Conservation (phyloP, 1,140 invertebrate species). For the Adoxophyes honmai region DNA sequence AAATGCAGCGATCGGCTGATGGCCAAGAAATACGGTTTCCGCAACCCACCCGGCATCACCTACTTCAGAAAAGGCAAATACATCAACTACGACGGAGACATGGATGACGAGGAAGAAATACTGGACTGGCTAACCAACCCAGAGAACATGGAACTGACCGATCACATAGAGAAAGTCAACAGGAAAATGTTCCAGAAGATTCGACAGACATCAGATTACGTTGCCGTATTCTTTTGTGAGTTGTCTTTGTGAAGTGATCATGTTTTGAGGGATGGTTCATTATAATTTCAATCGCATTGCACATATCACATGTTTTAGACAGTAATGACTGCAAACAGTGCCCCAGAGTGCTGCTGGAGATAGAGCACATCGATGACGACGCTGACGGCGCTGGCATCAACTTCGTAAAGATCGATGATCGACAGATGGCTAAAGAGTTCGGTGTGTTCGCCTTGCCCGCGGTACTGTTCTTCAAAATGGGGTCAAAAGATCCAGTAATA, state of each 20-base stretch:
- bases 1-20: conserved; percentile 93
- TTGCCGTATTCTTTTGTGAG: conserved; percentile 97
- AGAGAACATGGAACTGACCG: conserved; percentile 95
- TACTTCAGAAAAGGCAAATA: conserved; percentile 94
- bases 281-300: conserved; percentile 56
- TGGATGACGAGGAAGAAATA: conserved; percentile 95
- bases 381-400: conserved; percentile 95
- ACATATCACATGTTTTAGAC: conserved; percentile 83
- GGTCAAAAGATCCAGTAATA: conserved; percentile 93
- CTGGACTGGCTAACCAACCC: conserved; percentile 96
- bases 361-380: conserved; percentile 96
- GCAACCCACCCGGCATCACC: conserved; percentile 92
- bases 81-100: conserved; percentile 95
- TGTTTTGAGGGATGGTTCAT: conserved; percentile 14
- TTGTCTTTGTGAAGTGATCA: conserved; percentile 40
- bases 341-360: conserved; percentile 89
- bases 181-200: conserved; percentile 96
- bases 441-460: conserved; percentile 93
- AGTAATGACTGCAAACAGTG: conserved; percentile 97
- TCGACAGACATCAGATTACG: conserved; percentile 91
- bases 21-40: conserved; percentile 95
- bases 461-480: conserved; percentile 92
- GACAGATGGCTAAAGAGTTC: conserved; percentile 89
- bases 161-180: conserved; percentile 95
- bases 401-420: conserved; percentile 95